These are phyloP conservation scores for Balaeniceps rex DNA, from an alignment of 2,113 vertebrate species.

Conservation along the genomic window DNA sequence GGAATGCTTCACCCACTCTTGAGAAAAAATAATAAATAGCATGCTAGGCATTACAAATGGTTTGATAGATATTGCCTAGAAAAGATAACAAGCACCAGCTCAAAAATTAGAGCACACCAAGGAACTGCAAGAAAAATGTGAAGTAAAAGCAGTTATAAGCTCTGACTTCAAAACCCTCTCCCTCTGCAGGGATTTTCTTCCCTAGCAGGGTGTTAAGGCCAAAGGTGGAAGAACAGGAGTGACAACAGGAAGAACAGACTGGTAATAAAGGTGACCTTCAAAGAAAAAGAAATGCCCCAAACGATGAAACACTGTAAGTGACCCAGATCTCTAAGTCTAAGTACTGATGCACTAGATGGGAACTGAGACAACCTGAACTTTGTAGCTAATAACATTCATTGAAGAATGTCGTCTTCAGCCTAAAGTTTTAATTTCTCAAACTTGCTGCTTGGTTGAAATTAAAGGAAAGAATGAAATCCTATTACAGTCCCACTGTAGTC, in stretches of 20 bases:
- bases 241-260: slow-evolving; percentile 15
- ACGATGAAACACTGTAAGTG: slow-evolving; percentile 19
- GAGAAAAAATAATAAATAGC: background rate
- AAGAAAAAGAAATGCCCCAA: background rate
- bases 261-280: slow-evolving; percentile 30
- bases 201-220: background rate
- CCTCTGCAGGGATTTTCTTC: slow-evolving; percentile 35
- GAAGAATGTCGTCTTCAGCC: background rate
- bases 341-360: background rate
- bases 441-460: background rate
- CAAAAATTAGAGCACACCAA: slow-evolving; percentile 29
- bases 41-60: background rate
- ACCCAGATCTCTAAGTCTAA: slow-evolving; percentile 4
- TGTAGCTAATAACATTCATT: background rate
- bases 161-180: slow-evolving; percentile 7
- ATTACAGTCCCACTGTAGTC: background rate
- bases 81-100: background rate
- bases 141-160: background rate
- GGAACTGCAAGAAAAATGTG: background rate
- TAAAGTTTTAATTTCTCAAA: background rate
- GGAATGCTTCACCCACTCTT: background rate
- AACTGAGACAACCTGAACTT: background rate
- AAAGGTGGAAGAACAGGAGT: slow-evolving; percentile 19
- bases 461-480: background rate
- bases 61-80: background rate